A percentile compares a stretch with the other conserved stretches of the same genome.
Conservation (phyloP, 2,888 invertebrate genomes). For the Branchipolynoe longqiensis region DNA sequence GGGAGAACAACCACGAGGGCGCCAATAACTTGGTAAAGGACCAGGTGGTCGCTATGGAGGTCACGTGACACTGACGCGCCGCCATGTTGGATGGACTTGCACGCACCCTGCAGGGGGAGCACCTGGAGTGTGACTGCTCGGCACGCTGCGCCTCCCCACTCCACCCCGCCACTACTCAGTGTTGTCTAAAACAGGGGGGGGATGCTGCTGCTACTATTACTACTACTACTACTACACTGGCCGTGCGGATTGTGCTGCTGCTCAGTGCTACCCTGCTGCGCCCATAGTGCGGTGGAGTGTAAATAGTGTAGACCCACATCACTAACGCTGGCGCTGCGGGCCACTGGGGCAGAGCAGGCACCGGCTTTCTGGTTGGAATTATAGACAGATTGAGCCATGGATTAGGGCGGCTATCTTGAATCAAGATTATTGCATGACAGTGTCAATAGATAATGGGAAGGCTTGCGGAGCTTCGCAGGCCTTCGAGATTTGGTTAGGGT, state of each 20-base stretch:
- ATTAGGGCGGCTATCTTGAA: neutral
- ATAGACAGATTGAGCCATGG: neutral
- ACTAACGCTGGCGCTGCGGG: neutral
- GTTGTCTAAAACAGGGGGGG: no score
- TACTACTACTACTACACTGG: no score
- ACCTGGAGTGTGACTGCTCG: no score
- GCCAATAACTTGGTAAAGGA: conserved; percentile 54
- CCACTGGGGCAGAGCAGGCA: neutral
- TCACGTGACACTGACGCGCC: conserved; percentile 46
- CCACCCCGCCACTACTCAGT: no score
- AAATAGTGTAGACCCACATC: conserved; percentile 3
- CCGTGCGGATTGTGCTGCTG: no score
- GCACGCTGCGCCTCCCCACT: neutral
- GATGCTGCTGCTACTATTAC: no score
- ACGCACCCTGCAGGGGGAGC: neutral
- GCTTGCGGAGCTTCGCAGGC: neutral
- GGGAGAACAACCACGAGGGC: conserved; percentile 54
- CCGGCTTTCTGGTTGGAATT: neutral
- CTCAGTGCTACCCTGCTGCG: no score
- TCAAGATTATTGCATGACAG: conserved; percentile 4
- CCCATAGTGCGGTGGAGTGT: neutral
- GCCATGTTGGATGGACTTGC: neutral
- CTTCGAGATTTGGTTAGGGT: neutral
- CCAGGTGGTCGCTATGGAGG: conserved; percentile 58
- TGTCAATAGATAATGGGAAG: neutral